A percentile compares a stretch with the other conserved stretches of the same genome.
These are phyloP conservation scores for Monopis laevigella DNA, from an alignment of 2,888 invertebrate species.

Conservation along the genomic window DNA sequence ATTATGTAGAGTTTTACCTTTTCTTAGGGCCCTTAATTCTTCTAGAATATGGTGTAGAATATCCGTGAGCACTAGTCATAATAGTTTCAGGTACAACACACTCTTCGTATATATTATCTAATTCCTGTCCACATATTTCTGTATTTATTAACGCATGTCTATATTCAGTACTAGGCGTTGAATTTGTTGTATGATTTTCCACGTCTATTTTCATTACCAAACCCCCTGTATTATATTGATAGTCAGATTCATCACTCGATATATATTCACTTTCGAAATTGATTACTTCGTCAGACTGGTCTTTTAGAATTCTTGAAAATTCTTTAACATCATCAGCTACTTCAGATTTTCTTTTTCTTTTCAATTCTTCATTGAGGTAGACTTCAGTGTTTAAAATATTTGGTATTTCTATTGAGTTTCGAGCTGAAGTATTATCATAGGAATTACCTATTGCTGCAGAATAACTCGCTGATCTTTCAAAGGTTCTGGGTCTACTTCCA, in stretches of 20 bases:
- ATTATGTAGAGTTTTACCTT: too few species aligned
- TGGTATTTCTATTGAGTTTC: constrained; percentile 55
- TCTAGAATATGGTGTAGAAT: constrained; percentile 41
- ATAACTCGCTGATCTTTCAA: constrained; percentile 52
- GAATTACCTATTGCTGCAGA: constrained; percentile 47
- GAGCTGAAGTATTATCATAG: constrained; percentile 34
- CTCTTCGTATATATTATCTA: too few species aligned
- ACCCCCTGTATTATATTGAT: constrained; percentile 32
- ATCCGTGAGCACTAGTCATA: constrained; percentile 26
- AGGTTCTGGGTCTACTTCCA: constrained; percentile 33
- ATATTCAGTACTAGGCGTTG: constrained; percentile 24
- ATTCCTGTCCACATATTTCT: too few species aligned
- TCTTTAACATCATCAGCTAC: constrained; percentile 50
- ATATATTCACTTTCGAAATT: background rate
- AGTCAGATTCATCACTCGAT: constrained; percentile 39
- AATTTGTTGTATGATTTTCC: constrained; percentile 30
- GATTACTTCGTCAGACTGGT: constrained; percentile 1
- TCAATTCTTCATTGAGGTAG: constrained; percentile 50
- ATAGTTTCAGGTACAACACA: constrained; percentile 23
- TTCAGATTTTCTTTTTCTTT: constrained; percentile 52
- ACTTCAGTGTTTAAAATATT: constrained; percentile 47
- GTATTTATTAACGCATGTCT: too few species aligned
- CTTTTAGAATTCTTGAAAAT: too few species aligned
- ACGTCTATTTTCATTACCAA: constrained; percentile 51
- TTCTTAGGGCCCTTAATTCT: constrained; percentile 22